Evolutionary conservation across 2,113 vertebrate species (phyloP).

Genomic region (Hepsetus odoe): DNA sequence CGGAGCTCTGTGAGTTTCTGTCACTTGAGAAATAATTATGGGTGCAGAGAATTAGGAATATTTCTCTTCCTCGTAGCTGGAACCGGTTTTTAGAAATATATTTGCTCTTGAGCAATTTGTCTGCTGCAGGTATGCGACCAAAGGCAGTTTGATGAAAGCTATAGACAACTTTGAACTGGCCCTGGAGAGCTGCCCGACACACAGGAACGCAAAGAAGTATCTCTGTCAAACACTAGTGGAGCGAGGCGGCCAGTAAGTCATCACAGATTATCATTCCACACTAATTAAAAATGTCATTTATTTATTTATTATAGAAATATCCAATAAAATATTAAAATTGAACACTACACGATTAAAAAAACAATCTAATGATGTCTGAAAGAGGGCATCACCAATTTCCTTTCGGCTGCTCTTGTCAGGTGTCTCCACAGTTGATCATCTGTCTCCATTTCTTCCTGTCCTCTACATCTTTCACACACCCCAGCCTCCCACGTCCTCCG

Average conservation of each 20-base stretch:
- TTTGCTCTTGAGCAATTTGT: neutral
- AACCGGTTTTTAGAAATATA: neutral
- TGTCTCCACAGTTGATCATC: too few relatives aligned
- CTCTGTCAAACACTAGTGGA: slow-evolving; percentile 97
- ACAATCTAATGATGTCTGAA: too few relatives aligned
- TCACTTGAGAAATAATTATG: neutral
- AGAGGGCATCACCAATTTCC: too few relatives aligned
- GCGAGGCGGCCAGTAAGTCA: slow-evolving; percentile 89
- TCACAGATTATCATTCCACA: too few relatives aligned
- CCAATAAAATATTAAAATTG: too few relatives aligned
- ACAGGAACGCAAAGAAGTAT: slow-evolving; percentile 96
- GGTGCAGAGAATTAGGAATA: neutral
- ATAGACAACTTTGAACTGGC: slow-evolving; percentile 93
- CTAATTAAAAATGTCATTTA: too few relatives aligned
- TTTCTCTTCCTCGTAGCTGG: neutral
- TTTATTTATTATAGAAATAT: too few relatives aligned
- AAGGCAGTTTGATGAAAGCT: slow-evolving; percentile 93
- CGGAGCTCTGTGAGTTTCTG: slow-evolving; percentile 87
- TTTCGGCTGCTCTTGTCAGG: too few relatives aligned
- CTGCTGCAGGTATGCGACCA: slow-evolving; percentile 88
- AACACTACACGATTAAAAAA: too few relatives aligned
- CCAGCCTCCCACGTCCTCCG: too few relatives aligned
- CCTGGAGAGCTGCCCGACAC: slow-evolving; percentile 89
- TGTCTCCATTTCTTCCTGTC: too few relatives aligned
- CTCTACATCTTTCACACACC: too few relatives aligned